Base-by-base conservation (phyloP, 1,140 invertebrate species). In the Delia radicum region DNA sequence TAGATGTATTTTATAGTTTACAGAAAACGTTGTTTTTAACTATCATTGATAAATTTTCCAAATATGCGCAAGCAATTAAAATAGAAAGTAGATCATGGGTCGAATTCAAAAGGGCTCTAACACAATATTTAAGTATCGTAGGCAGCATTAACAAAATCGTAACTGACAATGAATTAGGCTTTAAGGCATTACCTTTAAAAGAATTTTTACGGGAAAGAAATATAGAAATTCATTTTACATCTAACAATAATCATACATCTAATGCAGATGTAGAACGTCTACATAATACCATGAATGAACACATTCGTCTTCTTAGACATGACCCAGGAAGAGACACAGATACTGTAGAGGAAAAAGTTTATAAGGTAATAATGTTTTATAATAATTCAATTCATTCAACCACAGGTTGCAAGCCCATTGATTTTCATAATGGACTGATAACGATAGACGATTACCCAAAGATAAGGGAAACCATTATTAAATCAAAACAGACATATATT, bases 341-440 rank as follows among this genome's bases (percentile, higher is more conserved):
- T n/a, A 74, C 61, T 3, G 55, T 74, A 63, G 61, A 75, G 29
- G 63, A 46, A 31, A 75, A 75, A 48, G 69, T 75, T 33, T 62
- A 67, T 3, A 69, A 69, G 27, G n/a, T 75, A 28, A 69, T 75
- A 3, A 15, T 6, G 21, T 75, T 67, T 69, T 75, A 75, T 27
- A 75, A 75, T 29, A 75, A 75, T 69, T 31, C 74, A 10, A 75
- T 75, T 26, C 63, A 75, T 48, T 33, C 28, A 18, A 69, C 65
- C 12, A 69, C 65, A 2, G 31, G 18, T 2, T 3, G 4, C 6
- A 33, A 33, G 33, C 28, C 65, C 4, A 31, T 33, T 31, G 65
- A 69, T 26, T 67, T 29, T 29, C 3, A 24, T 24, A 67, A 67
- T 31, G 26, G 63, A 3, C 13, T 33, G 2, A 69, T 69, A 33